Evolutionary conservation across 1,140 invertebrate genomes (phyloP).

Genomic region (Drosophila persimilis): DNA sequence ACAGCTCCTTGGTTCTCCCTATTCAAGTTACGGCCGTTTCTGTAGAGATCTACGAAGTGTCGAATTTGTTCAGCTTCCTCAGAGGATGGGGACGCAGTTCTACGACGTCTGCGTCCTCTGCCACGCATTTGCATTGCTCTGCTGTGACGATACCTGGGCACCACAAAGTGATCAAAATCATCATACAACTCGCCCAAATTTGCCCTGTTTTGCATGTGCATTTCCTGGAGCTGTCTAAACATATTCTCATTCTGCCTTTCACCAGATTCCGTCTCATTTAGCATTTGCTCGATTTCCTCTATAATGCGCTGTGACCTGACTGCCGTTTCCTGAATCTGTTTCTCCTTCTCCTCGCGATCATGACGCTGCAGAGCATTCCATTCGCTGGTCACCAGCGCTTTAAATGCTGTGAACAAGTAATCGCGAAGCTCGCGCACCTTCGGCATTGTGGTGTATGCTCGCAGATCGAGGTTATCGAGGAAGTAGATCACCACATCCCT

Average conservation of each 20-base stretch:
- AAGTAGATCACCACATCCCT: conserved; percentile 39
- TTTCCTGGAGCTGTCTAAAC: background rate
- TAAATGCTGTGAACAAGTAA: conserved; percentile 46
- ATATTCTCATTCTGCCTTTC: background rate
- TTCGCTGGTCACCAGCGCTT: conserved; percentile 20
- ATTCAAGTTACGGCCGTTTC: no score
- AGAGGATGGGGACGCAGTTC: background rate
- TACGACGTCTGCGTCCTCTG: no score
- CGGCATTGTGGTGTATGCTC: background rate
- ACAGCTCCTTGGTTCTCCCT: no score
- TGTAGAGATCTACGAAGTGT: no score
- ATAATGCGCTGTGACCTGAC: conserved; percentile 16
- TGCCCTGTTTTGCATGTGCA: no score
- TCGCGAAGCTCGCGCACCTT: conserved; percentile 30
- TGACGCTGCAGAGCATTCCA: background rate
- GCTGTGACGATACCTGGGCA: conserved; percentile 1
- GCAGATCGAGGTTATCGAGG: conserved; percentile 25
- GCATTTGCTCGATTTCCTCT: conserved; percentile 21
- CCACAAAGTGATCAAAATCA: background rate
- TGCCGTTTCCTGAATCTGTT: background rate
- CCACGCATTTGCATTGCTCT: background rate
- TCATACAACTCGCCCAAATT: background rate
- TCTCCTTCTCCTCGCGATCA: conserved; percentile 9
- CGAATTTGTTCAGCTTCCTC: background rate
- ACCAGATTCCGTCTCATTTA: background rate